Percentiles rank a stretch among this genome's conserved stretches.
Conservation (phyloP, 2,797 vertebrate species). For the Yasuhikotakia modesta region DNA sequence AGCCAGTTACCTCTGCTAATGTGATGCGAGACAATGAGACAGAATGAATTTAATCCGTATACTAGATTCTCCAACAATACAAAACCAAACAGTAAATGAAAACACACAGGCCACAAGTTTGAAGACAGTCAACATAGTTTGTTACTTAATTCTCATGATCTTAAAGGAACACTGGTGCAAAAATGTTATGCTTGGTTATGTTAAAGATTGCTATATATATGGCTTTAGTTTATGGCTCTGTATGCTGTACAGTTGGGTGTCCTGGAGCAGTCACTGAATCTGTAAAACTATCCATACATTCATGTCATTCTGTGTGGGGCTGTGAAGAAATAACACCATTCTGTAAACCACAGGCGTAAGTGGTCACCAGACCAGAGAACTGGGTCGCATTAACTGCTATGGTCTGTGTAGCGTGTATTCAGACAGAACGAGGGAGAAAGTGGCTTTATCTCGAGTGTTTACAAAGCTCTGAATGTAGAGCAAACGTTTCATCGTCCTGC, state of each 20-base stretch:
- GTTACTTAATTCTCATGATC: not conserved
- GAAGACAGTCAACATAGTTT: not conserved
- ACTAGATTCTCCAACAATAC: conserved; percentile 10
- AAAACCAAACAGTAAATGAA: conserved; percentile 14
- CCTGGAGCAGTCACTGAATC: conserved; percentile 10
- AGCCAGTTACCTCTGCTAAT: conserved; percentile 43
- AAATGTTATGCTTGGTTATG: too few relatives aligned
- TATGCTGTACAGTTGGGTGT: conserved; percentile 3
- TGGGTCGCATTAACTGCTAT: not conserved
- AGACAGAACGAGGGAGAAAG: conserved; percentile 2
- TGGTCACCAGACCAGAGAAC: conserved; percentile 26
- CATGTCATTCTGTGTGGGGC: not conserved
- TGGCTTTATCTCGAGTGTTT: not conserved
- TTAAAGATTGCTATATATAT: not conserved
- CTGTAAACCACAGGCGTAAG: not conserved
- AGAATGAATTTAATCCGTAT: conserved; percentile 22
- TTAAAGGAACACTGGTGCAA: not conserved
- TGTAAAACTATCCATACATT: not conserved
- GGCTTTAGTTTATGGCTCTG: conserved; percentile 9
- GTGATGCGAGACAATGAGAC: conserved; percentile 33
- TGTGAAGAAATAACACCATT: not conserved
- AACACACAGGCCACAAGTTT: conserved; percentile 13
- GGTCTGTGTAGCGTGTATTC: not conserved
- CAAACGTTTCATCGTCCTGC: too few relatives aligned
- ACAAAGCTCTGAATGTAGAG: not conserved